These are phyloP conservation scores for Diadumene lineata DNA, from an alignment of 92 coral and sea anemone species.

Conservation along the genomic window DNA sequence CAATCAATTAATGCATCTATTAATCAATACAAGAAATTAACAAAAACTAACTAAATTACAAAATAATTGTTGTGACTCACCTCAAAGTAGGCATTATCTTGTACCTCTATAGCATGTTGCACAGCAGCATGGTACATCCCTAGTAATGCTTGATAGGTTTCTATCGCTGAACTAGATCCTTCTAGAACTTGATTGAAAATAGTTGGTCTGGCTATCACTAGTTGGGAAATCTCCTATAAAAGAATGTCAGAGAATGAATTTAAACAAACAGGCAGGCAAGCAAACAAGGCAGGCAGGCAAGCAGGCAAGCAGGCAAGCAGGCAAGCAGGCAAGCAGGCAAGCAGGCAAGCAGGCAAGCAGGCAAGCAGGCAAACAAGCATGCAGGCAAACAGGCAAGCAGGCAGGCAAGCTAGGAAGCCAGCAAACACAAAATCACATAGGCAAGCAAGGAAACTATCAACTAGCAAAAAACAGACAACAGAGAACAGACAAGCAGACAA, in stretches of 20 bases:
- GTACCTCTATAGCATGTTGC: constrained; percentile 76
- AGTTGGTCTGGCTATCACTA: constrained; percentile 88
- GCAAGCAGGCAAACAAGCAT: no score
- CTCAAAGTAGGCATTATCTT: constrained; percentile 61
- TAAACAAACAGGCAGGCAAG: no score
- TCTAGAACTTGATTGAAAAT: constrained; percentile 79
- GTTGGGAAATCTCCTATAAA: constrained; percentile 86
- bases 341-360: no score
- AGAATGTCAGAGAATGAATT: neutral
- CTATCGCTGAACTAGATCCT: constrained; percentile 56
- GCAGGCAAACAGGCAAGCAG: no score
- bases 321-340: no score
- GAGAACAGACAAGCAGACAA: neutral
- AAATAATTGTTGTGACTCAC: no score
- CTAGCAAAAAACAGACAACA: neutral
- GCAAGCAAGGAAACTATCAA: neutral
- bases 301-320: no score
- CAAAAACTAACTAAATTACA: no score
- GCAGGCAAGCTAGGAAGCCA: neutral
- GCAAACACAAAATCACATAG: neutral
- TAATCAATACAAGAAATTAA: no score
- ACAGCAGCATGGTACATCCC: constrained; percentile 66
- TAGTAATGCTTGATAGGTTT: constrained; percentile 81
- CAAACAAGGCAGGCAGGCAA: no score
- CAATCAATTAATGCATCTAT: no score